Conservation (phyloP, 2,888 invertebrate species). For the Drosophila picticornis region DNA sequence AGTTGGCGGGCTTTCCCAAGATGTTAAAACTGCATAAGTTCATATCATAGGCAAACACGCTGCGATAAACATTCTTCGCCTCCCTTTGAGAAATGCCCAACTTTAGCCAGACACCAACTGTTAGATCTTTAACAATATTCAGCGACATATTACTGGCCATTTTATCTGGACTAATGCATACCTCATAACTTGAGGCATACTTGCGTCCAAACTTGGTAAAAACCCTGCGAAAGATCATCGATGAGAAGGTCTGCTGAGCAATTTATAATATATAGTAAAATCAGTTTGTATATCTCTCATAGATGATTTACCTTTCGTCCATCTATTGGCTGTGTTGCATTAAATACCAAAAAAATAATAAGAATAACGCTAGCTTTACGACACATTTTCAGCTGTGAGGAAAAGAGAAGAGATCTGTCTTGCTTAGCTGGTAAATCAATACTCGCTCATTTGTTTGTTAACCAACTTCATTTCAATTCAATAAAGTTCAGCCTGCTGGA, state of each 20-base stretch:
- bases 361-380: background rate
- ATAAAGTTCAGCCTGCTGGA: background rate
- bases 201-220: constrained; percentile 29
- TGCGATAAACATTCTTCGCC: constrained; percentile 30
- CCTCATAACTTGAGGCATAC: constrained; percentile 40
- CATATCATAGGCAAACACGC: constrained; percentile 49
- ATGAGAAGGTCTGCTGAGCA: constrained; percentile 28
- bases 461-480: background rate
- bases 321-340: background rate
- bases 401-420: background rate
- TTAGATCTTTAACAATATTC: constrained; percentile 23
- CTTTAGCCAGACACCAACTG: constrained; percentile 49
- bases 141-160: constrained; percentile 46
- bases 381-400: background rate
- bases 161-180: constrained; percentile 36
- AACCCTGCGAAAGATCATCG: constrained; percentile 38
- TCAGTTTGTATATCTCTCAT: background rate
- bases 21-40: constrained; percentile 45
- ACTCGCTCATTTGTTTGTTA: background rate
- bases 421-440: background rate
- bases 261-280: background rate
- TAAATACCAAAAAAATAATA: background rate
- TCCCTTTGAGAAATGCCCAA: constrained; percentile 22
- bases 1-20: constrained; percentile 17
- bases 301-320: background rate